Evolutionary conservation across 2,797 vertebrate genomes (phyloP), one percentile per base, ranked within the genome.

Genomic region (Pangasius sanitwongsei): DNA sequence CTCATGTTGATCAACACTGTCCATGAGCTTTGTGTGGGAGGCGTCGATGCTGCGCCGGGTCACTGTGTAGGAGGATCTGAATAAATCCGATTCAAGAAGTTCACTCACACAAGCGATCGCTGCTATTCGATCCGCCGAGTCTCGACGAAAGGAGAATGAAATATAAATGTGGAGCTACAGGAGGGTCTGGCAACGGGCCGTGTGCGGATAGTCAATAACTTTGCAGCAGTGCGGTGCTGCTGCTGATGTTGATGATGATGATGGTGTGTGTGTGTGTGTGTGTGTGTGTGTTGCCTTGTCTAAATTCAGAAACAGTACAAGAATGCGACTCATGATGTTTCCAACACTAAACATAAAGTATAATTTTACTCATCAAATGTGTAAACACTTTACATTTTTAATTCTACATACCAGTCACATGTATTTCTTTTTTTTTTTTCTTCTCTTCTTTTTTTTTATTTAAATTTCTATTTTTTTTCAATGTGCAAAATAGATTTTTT

Each of bases 1-100:
- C 80, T 74, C 37, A 1, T 25, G 87, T 87, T 82, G 80, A 59
- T 83, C 69, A 72, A 83, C 78, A 72, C 34, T 59, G 28, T 80
- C 34, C 37, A n/a, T 82, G 50, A 82, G 80, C 67, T 72, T 74
- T 74, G 80, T 83, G 87, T 87, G 67, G 65, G 87, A 48, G 87
- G 65, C 8, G n/a, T 48, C 25, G 53, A 74, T 83, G 67, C 65
- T 72, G 87, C 3, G 0, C 63, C 5, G 25, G 63, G 87, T 82
- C 80, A 48, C 25, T 16, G 80, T 6, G 80, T 87, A 83, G 87
- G 87, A 83, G 11, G 80, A 48, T 83, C 65, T 61, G 78, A 87
- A 83, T 72, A 70, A 82, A 67, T 70, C 25, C 2, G 63, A 83
- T 87, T 87, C 48, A 69, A 31, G 44, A 55, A 65, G 82, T 67